Percentiles rank a stretch among this genome's conserved stretches.
These are phyloP conservation scores for Platynereis dumerilii DNA, from an alignment of 2,888 invertebrate species.

Conservation along the genomic window DNA sequence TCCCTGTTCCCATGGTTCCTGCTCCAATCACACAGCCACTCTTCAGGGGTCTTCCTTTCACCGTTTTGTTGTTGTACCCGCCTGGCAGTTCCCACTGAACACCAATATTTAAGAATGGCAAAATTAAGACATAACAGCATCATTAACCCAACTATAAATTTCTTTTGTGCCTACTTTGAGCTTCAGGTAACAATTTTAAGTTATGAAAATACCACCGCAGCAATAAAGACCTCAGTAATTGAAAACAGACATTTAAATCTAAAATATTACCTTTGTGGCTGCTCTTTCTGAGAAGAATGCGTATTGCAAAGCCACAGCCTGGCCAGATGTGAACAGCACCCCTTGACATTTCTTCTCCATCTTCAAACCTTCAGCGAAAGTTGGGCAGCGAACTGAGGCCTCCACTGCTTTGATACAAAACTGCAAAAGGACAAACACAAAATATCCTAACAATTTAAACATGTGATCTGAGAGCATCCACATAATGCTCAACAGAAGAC, in stretches of 20 bases:
- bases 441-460: neutral
- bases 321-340: constrained; percentile 46
- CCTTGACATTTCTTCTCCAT: constrained; percentile 41
- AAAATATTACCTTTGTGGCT: constrained; percentile 50
- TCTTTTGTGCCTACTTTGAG: no score
- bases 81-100: constrained; percentile 55
- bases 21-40: constrained; percentile 58
- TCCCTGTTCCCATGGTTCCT: constrained; percentile 65
- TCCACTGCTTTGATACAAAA: constrained; percentile 50
- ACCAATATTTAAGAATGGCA: neutral
- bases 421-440: constrained; percentile 43
- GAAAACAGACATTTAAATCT: no score
- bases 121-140: no score
- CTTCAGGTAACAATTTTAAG: no score
- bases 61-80: constrained; percentile 44
- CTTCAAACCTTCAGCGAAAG: constrained; percentile 46
- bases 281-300: constrained; percentile 57
- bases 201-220: no score
- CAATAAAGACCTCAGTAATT: no score
- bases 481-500: no score
- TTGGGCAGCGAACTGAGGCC: constrained; percentile 40
- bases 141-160: no score
- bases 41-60: constrained; percentile 45
- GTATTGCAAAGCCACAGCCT: constrained; percentile 55
- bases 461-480: neutral